phyloP scores from a whole-genome alignment of 2,888 invertebrate genomes.

The Mechanitis messenoides region DNA sequence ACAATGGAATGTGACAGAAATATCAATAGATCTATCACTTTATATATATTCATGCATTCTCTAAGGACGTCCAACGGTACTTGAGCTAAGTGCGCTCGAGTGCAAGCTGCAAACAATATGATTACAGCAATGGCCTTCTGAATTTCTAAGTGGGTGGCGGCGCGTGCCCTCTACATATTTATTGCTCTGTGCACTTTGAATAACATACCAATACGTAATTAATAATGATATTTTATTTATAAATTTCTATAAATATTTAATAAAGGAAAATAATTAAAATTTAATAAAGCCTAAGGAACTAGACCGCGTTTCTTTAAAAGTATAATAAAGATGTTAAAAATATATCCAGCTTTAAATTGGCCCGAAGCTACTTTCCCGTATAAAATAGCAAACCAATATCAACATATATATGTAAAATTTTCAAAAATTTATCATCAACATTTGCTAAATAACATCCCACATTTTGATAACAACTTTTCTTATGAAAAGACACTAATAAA shows the following conservation, averaged over 20 bases:
- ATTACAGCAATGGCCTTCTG: slow-evolving; percentile 24
- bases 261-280: not conserved
- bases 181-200: slow-evolving; percentile 15
- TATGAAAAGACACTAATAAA: too few species aligned
- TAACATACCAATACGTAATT: not conserved
- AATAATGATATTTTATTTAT: not conserved
- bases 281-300: not conserved
- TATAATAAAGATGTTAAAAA: too few species aligned
- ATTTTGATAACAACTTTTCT: too few species aligned
- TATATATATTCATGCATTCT: slow-evolving; percentile 4
- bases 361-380: too few species aligned
- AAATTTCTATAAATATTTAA: not conserved
- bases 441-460: too few species aligned
- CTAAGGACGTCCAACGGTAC: slow-evolving; percentile 15
- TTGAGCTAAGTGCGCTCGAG: slow-evolving; percentile 25
- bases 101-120: slow-evolving; percentile 28
- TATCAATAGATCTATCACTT: slow-evolving; percentile 8
- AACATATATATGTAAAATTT: too few species aligned
- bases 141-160: slow-evolving; percentile 26
- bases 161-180: slow-evolving; percentile 23
- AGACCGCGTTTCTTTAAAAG: too few species aligned
- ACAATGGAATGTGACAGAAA: slow-evolving; percentile 14
- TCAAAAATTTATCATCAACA: too few species aligned
- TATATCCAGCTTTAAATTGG: too few species aligned
- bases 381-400: too few species aligned